Conservation (phyloP, 2,113 vertebrate species). For the Dinomys branickii region DNA sequence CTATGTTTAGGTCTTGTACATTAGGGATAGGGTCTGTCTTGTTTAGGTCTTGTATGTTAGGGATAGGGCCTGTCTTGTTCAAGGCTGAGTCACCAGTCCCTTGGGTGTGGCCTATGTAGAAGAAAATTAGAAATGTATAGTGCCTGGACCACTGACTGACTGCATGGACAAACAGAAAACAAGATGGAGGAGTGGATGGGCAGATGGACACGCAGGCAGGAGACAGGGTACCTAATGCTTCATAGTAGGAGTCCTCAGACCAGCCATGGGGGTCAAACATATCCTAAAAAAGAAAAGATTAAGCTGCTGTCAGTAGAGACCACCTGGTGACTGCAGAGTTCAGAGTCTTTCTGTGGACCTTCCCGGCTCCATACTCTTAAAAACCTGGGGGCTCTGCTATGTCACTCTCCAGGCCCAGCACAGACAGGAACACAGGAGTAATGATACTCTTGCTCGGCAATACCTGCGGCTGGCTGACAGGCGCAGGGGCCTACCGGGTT, state of each 20-base stretch:
- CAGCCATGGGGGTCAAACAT: slow-evolving; percentile 99
- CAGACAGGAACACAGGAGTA: rapidly evolving
- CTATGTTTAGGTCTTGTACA: background rate
- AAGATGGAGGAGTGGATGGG: background rate
- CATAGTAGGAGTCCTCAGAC: slow-evolving; percentile 98
- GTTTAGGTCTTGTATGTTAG: background rate
- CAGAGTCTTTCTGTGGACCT: background rate
- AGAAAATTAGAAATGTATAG: background rate
- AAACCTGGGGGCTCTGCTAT: background rate
- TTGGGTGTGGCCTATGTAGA: rapidly evolving
- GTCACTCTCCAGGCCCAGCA: background rate
- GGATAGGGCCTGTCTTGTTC: background rate
- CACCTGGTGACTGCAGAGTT: too few species aligned
- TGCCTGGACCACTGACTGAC: background rate
- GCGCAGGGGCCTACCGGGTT: background rate
- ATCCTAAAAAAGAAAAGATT: slow-evolving; percentile 85
- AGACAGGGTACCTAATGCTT: slow-evolving; percentile 86
- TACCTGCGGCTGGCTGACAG: rapidly evolving
- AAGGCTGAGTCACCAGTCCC: background rate
- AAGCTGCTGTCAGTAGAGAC: slow-evolving; percentile 16
- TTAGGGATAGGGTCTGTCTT: background rate
- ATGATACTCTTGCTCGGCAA: background rate
- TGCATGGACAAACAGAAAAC: background rate
- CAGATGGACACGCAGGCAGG: background rate
- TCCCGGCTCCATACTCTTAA: background rate